A percentile compares a stretch with the other conserved stretches of the same genome.
phyloP scores from a whole-genome alignment of 2,888 invertebrate species.

The Esperia sulphurella region DNA sequence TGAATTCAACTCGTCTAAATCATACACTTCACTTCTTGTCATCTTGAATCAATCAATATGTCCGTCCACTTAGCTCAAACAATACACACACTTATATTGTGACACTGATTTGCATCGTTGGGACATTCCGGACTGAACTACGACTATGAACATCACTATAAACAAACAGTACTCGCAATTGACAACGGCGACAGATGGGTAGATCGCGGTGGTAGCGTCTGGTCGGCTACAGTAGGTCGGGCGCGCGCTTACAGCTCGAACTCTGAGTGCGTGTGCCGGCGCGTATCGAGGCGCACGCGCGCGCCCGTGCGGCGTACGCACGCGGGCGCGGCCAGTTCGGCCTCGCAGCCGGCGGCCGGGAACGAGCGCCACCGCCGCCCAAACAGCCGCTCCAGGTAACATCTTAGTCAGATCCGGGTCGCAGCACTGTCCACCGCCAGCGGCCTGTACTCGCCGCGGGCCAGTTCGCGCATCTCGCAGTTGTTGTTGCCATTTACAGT shows the following conservation, averaged over 20 bases:
- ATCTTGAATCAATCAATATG: conserved; percentile 16
- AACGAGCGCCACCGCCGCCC: conserved; percentile 79
- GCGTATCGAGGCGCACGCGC: conserved; percentile 64
- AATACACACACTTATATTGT: conserved; percentile 29
- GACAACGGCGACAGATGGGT: conserved; percentile 30
- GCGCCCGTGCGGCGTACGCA: conserved; percentile 56
- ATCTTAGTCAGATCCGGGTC: conserved; percentile 86
- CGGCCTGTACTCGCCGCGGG: conserved; percentile 71
- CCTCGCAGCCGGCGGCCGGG: conserved; percentile 62
- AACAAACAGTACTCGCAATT: conserved; percentile 47
- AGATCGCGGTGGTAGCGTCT: conserved; percentile 17
- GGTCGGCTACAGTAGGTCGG: conserved; percentile 18
- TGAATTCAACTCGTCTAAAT: conserved; percentile 42
- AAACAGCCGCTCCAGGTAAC: conserved; percentile 86
- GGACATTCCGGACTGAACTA: conserved; percentile 37
- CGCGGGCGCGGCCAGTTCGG: conserved; percentile 48
- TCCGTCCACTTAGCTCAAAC: conserved; percentile 29
- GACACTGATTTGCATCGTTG: conserved; percentile 32
- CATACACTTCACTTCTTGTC: conserved; percentile 45
- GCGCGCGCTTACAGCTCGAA: conserved; percentile 57
- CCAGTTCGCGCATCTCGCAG: conserved; percentile 88
- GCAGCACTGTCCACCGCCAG: conserved; percentile 74
- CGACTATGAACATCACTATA: conserved; percentile 32
- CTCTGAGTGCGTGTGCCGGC: conserved; percentile 75
- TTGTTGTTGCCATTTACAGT: conserved; percentile 87